Evolutionary conservation across 2,113 vertebrate species (phyloP), one percentile per base, ranked within the genome.

Genomic region (Australoheros scitulus): DNA sequence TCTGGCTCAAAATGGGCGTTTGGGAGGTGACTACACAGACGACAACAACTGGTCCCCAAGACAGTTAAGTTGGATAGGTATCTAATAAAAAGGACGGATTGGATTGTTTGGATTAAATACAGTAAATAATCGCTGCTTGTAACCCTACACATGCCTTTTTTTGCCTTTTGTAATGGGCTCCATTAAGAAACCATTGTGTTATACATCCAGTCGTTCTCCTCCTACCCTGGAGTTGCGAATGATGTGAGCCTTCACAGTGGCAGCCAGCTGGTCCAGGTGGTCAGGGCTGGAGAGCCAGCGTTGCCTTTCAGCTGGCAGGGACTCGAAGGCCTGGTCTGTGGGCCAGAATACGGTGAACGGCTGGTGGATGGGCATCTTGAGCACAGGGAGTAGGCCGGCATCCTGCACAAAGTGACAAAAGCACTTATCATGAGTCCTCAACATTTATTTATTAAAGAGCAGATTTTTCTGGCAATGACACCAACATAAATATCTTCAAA

Each of bases 291-390:
- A 96, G 29, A 99, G 95, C 97, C 97, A 99, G 83, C 61, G 94
- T 89, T 95, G 95, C 55, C 92, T 94, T 3, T 94, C 95, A 1
- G 93, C 89, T 0, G 97, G 87, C 79, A 99, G 94, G 29, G 96
- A 90, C 1, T 52, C 80, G 47, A 99, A 94, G 0, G 96, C 97
- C 0, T 93, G 11, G 68, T 99, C 96, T 7, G 97, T 97, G 34
- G 98, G 98, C 98, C 97, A 99, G 88, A 99, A 96, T 94, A 99
- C 95, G 11, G 97, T 99, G 93, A 97, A 94, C 2, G 98, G 98
- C 79, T 95, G 95, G 2, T 98, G 96, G 75, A 81, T 7, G 0
- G 11, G 14, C 78, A 96, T 90, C 22, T 58, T 86, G 1, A 99
- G 68, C 81, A 97, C 58, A 2, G 95, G 92, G 57, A 98, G 88